Evolutionary conservation across 53 echinoderm and acorn worm genomes (phyloP), one percentile per base, ranked within the genome.

Genomic region (Paelopatides confundens): DNA sequence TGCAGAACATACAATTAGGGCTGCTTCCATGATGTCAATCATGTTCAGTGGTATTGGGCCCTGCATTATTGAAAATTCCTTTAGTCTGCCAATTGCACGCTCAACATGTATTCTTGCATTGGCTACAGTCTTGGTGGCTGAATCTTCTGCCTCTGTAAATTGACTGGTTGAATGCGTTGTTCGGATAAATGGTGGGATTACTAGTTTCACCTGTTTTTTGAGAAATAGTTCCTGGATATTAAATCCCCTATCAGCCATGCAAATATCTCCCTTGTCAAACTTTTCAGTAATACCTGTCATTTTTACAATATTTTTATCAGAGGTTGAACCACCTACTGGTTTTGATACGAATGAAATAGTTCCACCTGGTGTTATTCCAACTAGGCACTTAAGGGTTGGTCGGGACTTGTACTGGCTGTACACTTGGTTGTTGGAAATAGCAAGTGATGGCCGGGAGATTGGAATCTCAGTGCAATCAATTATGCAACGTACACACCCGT

Each of bases 401-500:
- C 71, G 23, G 36, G 82, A 90, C 65, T 94, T 94, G 52, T 94
- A 94, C 26, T 88, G 88, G 51, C 88, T 87, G 86, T 91, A 94
- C 26, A 91, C 90, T 70, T 88, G 88, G 18, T 88, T 46, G 66
- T 94, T 91, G 32, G 31, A 69, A 71, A 43, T 46, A 3, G 88
- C 90, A 43, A 94, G 30, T 21, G 89, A 88, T 63, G 94, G 94
- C 50, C 94, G 28, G 14, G 91, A 86, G n/a, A 91, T 91, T 49
- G 88, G 85, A 2, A 91, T 79, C 54, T 94, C 94, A 4, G 89
- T 94, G 85, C 94, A 94, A 65, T 91, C 94, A 58, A 91, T 94
- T 52, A 91, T 94, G 39, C 88, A 90, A 32, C 88, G 18, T 29
- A 94, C 91, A 62, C 58, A 58, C 43, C 91, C 89, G 4, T 82